Base-by-base conservation (phyloP, 2,888 invertebrate genomes). In the Gari tellinella region DNA sequence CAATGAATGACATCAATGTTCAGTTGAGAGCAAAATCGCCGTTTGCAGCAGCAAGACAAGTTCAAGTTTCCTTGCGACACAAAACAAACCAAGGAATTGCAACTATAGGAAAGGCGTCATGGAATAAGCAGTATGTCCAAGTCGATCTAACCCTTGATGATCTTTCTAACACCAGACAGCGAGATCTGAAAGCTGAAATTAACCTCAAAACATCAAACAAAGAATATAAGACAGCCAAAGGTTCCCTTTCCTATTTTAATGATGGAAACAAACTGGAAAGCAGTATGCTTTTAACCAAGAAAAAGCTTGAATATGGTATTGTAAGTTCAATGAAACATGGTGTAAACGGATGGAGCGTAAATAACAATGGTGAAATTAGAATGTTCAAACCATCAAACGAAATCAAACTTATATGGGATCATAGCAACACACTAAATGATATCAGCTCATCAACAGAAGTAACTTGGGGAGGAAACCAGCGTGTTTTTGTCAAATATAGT, bases 11-110 rank as follows among this genome's bases (percentile, higher is more conserved):
- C 53, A 46, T 86, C 15, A 69, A 83, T 45, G 67, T 80, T 3
- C 77, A 63, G 12, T 45, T 84, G 25, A 46, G 55, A 10, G 79
- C 79, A 5, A 80, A 77, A 37, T 78, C 88, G 10, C 87, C 89
- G 38, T 72, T 85, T 45, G 63, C 66, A 26, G 74, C 70, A 8
- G 80, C 72, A 52, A 77, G 76, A 60, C 65, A 51, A 23, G 48
- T 84, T 8, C 48, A 74, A 10, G 64, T 74, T 12, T 76, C 80
- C 19, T 15, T 85, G 14, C 40, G 53, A 21, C 86, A 88, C 69
- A 65, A 25, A 0, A 46, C 79, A 2, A 55, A 62, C 10, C 37
- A 65, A 8, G 70, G 72, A 14, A 12, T 87, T 5, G 63, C 49
- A 8, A 76, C 84, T 0, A 41, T 64, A 2, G 31, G 83, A 8